phyloP scores from a whole-genome alignment of 2,113 vertebrate genomes.

The Physeter macrocephalus region DNA sequence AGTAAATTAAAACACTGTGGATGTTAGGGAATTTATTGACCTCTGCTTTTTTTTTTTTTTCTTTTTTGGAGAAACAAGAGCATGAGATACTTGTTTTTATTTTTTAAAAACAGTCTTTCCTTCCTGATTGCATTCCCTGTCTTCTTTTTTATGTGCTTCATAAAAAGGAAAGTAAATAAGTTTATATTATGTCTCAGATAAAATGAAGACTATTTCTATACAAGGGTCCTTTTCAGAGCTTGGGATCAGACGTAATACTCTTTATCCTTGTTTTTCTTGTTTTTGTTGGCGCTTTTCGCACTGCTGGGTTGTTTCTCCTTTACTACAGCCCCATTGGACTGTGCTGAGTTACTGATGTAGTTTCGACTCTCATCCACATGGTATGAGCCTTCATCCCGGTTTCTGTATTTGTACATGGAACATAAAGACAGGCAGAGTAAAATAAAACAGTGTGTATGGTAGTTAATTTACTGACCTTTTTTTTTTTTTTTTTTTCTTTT shows the following conservation, averaged over 20 bases:
- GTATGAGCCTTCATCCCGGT: slow-evolving; percentile 97
- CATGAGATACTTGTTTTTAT: slow-evolving; percentile 83
- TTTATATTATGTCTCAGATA: slow-evolving; percentile 92
- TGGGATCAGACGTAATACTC: slow-evolving; percentile 98
- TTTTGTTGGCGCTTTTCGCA: slow-evolving; percentile 93
- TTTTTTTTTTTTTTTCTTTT: slow-evolving; percentile 33
- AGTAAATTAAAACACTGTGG: slow-evolving; percentile 92
- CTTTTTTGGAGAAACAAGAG: slow-evolving; percentile 85
- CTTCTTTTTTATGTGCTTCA: slow-evolving; percentile 87
- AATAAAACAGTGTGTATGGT: too few species aligned
- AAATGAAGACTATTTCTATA: slow-evolving; percentile 97
- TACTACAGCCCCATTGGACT: slow-evolving; percentile 96
- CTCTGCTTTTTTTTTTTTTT: slow-evolving; percentile 63
- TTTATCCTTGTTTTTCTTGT: slow-evolving; percentile 99
- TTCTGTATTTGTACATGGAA: slow-evolving; percentile 99
- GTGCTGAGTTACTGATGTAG: slow-evolving; percentile 99
- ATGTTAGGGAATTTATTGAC: slow-evolving; percentile 87
- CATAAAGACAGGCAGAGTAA: too few species aligned
- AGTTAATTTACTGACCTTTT: too few species aligned
- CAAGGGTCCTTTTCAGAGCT: slow-evolving; percentile 84
- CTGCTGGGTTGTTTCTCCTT: slow-evolving; percentile 96
- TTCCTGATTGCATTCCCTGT: slow-evolving; percentile 88
- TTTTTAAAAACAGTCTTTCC: slow-evolving; percentile 86
- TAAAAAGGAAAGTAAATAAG: slow-evolving; percentile 91
- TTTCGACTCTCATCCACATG: slow-evolving; percentile 99